Evolutionary conservation across 2,113 vertebrate species (phyloP), one percentile per base, ranked within the genome.

Genomic region (Mastomys natalensis): DNA sequence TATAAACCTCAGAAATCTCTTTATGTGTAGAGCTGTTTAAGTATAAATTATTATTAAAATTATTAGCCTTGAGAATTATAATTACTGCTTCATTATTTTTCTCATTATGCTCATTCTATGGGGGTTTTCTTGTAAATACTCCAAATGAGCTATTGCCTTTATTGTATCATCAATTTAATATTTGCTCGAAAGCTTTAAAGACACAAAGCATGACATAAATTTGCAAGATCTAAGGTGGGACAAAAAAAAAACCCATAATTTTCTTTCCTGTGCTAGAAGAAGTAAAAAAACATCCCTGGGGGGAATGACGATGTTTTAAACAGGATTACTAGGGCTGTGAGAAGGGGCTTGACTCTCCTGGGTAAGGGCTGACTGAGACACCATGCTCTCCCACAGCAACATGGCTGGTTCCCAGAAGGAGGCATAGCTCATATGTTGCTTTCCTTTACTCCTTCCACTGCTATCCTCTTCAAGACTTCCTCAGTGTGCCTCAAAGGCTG

Each of bases 21-120:
- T 95, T 97, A 90, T 91, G 66, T 95, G 91, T 95, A 96, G 93
- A 93, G 88, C 92, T 96, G 64, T 94, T 96, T 96, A 97, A 95
- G 90, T 97, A 97, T 96, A 97, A 97, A 92, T 97, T 96, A 95
- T 95, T 97, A 97, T 97, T 97, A 97, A 97, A 97, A 95, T 96
- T 95, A 97, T 97, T 96, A 97, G 88, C 77, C 86, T 97, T 97
- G 96, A 97, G 97, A 98, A 92, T 97, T 97, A 97, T 95, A 97
- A 97, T 95, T 97, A 97, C 82, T 89, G 95, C 90, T 96, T 97
- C 92, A 97, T 96, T 97, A 97, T 97, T 97, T 97, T 97, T 93
- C 90, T 96, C 91, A 97, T 97, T 97, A 97, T 89, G 77, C 81
- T 97, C 92, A 93, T 97, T 98, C 95, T 97, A 84, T 97, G 68